Evolutionary conservation across 2,113 vertebrate genomes (phyloP).

Genomic region (Promerops cafer): DNA sequence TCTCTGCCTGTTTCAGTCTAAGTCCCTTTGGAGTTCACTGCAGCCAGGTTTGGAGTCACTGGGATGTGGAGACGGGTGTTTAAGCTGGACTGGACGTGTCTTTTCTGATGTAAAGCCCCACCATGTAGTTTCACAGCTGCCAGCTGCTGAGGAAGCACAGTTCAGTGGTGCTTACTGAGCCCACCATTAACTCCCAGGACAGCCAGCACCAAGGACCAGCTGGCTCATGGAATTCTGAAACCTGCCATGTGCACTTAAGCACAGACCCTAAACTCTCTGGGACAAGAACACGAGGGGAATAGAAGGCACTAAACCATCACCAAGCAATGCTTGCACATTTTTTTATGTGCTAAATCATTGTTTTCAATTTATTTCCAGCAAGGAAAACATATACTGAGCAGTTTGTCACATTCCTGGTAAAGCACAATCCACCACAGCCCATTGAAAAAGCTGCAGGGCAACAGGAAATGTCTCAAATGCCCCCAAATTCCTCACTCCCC

Average conservation of each 20-base stretch:
- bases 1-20: neutral
- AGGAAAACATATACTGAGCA: neutral
- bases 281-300: neutral
- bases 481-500: neutral
- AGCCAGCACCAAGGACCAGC: neutral
- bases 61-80: neutral
- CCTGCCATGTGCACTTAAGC: neutral
- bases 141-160: constrained; percentile 11
- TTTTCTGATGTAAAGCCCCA: neutral
- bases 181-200: neutral
- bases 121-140: neutral
- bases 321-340: neutral
- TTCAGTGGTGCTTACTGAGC: neutral
- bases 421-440: neutral
- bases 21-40: neutral
- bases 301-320: neutral
- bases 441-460: neutral
- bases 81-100: neutral
- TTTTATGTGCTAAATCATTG: neutral
- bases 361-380: neutral
- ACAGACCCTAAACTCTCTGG: neutral
- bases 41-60: neutral
- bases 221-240: neutral
- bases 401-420: neutral
- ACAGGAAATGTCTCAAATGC: neutral